Base-by-base conservation (phyloP, 2,797 vertebrate genomes). In the Emydoidea blandingii region DNA sequence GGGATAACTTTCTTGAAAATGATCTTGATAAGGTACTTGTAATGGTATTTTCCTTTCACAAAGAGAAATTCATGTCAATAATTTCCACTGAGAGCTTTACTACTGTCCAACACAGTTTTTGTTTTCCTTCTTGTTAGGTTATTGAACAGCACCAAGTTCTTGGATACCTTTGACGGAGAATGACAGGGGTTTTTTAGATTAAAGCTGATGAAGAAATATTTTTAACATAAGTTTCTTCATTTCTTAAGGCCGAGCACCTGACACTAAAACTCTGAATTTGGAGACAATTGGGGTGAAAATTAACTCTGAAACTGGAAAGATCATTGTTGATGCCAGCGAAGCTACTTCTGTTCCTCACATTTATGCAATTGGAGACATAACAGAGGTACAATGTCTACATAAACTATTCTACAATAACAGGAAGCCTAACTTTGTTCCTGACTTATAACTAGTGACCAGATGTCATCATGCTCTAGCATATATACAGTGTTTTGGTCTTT, bases 301-400 rank as follows among this genome's bases (percentile, higher is more conserved):
- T 84, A 98, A 98, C 97, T 94, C 98, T 49, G 96, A 98, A 87
- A 98, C 98, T 4, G 98, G 99, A 83, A 99, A 99, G 96, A 98
- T 99, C 88, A 84, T 99, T 41, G 98, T 99, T n/a, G 98, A 98
- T 25, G 96, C 98, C 12, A 97, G 92, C 31, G 99, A 99, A 94
- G 98, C 98, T 81, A 99, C 99, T 56, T 99, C 99, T 0, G 97
- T 99, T 92, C 98, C 99, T 88, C 99, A 99, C 97, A 98, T 99
- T 97, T 99, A 98, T 23, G 99, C 99, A 90, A 96, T 99, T 3
- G 99, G 99, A 86, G 99, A 99, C 92, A 98, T 99, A 81, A 96
- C 98, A 1, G 99, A 99, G 99, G 99, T 99, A 98, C 3, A 90
- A 74, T 83, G 86, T 91, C 95, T 96, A 95, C 89, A 88, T 95